Evolutionary conservation across 2,888 invertebrate species (phyloP).

Genomic region (Lymantria monacha): DNA sequence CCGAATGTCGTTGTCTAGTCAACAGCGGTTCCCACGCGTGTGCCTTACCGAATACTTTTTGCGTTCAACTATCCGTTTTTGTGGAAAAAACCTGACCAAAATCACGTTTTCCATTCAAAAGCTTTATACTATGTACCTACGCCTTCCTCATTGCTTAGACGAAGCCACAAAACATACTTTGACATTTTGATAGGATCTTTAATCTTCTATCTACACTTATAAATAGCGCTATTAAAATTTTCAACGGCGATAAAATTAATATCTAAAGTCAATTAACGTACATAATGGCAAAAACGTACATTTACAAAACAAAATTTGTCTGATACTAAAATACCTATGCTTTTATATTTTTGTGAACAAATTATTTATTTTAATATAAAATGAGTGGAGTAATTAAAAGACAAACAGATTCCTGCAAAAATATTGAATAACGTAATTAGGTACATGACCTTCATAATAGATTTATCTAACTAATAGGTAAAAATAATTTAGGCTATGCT

Average conservation of each 20-base stretch:
- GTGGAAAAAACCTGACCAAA: slow-evolving; percentile 63
- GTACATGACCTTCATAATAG: too few species aligned
- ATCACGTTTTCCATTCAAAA: slow-evolving; percentile 76
- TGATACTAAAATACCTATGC: background rate
- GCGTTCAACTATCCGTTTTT: slow-evolving; percentile 62
- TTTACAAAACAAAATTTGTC: background rate
- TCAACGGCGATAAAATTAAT: background rate
- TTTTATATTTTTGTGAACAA: background rate
- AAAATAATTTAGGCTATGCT: too few species aligned
- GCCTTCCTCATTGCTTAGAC: slow-evolving; percentile 33
- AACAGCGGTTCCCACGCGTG: slow-evolving; percentile 74
- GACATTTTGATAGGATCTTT: background rate
- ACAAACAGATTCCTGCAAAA: too few species aligned
- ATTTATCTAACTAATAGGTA: too few species aligned
- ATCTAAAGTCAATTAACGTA: background rate
- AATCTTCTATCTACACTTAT: background rate
- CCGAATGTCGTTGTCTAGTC: slow-evolving; percentile 34
- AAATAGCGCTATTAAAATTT: background rate
- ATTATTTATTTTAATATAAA: too few species aligned
- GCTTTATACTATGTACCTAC: slow-evolving; percentile 40
- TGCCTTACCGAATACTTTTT: slow-evolving; percentile 76
- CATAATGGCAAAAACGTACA: background rate
- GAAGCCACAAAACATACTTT: background rate
- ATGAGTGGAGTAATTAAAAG: too few species aligned
- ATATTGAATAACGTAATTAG: too few species aligned